Evolutionary conservation across 2,888 invertebrate genomes (phyloP).

Genomic region (Creontiades dilutus): DNA sequence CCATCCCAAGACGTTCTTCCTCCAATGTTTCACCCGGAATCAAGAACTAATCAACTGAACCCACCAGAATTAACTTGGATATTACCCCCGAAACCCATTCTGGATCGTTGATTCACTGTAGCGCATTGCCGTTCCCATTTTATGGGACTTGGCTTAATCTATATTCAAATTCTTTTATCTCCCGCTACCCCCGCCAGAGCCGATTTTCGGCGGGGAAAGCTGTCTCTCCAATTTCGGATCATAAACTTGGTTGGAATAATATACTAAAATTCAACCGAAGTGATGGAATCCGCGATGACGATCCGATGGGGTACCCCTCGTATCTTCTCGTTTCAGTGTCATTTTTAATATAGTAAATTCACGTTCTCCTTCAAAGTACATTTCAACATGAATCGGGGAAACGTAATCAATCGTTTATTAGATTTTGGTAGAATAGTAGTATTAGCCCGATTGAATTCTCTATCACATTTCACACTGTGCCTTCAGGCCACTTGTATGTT

Average conservation of each 20-base stretch:
- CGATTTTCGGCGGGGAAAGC: not conserved
- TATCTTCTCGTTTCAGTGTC: too few species aligned
- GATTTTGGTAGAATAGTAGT: too few species aligned
- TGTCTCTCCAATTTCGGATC: slow-evolving; percentile 1
- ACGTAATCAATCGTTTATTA: too few species aligned
- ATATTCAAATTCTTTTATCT: slow-evolving; percentile 18
- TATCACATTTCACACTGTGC: too few species aligned
- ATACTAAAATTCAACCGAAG: not conserved
- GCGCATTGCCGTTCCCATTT: slow-evolving; percentile 22
- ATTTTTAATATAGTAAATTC: too few species aligned
- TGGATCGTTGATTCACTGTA: slow-evolving; percentile 16
- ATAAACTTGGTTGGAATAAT: not conserved
- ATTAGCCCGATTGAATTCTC: too few species aligned
- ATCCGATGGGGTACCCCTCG: too few species aligned
- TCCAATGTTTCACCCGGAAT: slow-evolving; percentile 35
- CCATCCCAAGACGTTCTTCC: slow-evolving; percentile 36
- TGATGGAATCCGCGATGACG: too few species aligned
- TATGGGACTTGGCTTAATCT: slow-evolving; percentile 17
- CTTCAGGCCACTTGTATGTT: too few species aligned
- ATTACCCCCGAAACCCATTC: slow-evolving; percentile 7
- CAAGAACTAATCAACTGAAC: slow-evolving; percentile 52
- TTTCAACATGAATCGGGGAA: too few species aligned
- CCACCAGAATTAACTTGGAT: slow-evolving; percentile 22
- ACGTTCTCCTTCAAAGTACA: too few species aligned
- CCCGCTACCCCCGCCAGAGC: not conserved